Evolutionary conservation across 2,113 vertebrate species (phyloP).

Genomic region (Gobiocypris rarus): DNA sequence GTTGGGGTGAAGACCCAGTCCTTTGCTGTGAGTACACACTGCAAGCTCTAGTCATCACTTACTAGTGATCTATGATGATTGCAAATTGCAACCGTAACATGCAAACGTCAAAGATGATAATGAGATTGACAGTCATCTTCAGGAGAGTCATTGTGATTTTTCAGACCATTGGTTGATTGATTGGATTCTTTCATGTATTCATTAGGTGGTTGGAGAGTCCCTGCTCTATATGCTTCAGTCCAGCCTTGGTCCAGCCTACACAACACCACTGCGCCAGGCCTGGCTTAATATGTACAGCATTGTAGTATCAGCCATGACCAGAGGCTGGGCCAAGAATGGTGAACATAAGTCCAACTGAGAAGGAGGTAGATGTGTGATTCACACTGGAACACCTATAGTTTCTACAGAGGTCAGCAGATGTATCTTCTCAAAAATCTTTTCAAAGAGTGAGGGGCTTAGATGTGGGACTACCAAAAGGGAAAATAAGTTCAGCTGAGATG

Average conservation of each 20-base stretch:
- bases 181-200: constrained; percentile 37
- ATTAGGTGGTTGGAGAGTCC: constrained; percentile 87
- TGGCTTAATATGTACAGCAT: constrained; percentile 89
- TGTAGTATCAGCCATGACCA: constrained; percentile 88
- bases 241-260: constrained; percentile 87
- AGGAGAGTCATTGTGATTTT: background rate
- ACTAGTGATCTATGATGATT: background rate
- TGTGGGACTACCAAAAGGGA: background rate
- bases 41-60: background rate
- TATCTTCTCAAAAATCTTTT: constrained; percentile 26
- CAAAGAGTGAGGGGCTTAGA: constrained; percentile 8
- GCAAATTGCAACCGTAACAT: background rate
- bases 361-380: constrained; percentile 26
- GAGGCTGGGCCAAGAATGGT: constrained; percentile 81
- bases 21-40: constrained; percentile 81
- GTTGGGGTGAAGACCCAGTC: constrained; percentile 88
- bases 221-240: constrained; percentile 93
- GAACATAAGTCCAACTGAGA: constrained; percentile 78
- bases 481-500: constrained; percentile 6
- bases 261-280: constrained; percentile 80
- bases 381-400: constrained; percentile 5
- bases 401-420: background rate
- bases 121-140: constrained; percentile 4
- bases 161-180: constrained; percentile 8
- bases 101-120: constrained; percentile 8